A percentile compares a stretch with the other conserved stretches of the same genome.
Conservation (phyloP, 2,797 vertebrate genomes). For the Tolypeutes matacus region DNA sequence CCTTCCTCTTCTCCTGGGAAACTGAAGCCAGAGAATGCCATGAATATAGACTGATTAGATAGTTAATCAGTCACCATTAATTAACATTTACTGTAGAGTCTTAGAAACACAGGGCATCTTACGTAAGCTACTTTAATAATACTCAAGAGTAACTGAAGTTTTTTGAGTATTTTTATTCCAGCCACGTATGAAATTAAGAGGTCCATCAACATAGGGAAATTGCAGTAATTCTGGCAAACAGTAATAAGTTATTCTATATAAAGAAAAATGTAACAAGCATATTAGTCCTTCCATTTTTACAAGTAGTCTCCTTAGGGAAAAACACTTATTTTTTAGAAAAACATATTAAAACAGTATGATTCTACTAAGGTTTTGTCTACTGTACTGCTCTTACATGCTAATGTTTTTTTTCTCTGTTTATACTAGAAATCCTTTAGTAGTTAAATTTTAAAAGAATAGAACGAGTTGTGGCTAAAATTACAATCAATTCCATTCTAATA, state of each 20-base stretch:
- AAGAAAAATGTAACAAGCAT: neutral
- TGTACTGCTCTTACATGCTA: constrained; percentile 27
- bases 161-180: constrained; percentile 12
- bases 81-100: constrained; percentile 8
- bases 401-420: constrained; percentile 11
- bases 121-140: neutral
- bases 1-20: constrained; percentile 13
- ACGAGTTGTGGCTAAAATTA: constrained; percentile 3
- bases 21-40: neutral
- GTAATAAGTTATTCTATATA: neutral
- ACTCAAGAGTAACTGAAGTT: neutral
- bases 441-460: constrained; percentile 64
- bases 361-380: constrained; percentile 21
- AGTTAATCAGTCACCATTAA: neutral
- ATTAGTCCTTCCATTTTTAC: constrained; percentile 24
- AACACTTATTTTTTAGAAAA: constrained; percentile 50
- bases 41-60: neutral
- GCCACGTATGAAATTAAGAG: constrained; percentile 24
- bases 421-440: constrained; percentile 40
- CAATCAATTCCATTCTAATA: neutral
- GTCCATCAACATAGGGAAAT: neutral
- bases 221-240: constrained; percentile 2
- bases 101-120: constrained; percentile 14
- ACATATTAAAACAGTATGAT: neutral
- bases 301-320: constrained; percentile 39